phyloP scores from a whole-genome alignment of 2,888 invertebrate genomes.

The Nowickia ferox region DNA sequence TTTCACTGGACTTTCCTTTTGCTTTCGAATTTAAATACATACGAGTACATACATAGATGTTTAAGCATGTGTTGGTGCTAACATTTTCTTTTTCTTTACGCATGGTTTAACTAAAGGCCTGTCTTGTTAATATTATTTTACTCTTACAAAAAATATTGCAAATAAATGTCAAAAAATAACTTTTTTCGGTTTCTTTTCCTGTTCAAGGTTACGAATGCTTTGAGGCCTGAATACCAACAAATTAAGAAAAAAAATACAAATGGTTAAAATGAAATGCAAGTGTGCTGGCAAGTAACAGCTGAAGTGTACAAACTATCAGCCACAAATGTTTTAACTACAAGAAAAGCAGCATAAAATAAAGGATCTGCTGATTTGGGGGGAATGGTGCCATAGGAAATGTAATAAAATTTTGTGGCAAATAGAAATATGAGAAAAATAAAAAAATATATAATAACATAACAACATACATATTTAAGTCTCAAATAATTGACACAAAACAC shows the following conservation, averaged over 20 bases:
- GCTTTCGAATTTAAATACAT: not conserved
- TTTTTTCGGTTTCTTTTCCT: not conserved
- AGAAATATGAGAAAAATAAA: not conserved
- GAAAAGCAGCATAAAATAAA: constrained; percentile 14
- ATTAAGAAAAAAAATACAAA: not conserved
- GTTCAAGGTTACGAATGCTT: not conserved
- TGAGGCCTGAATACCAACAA: not conserved
- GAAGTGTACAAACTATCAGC: not conserved
- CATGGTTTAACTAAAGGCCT: constrained; percentile 28
- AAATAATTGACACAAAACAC: constrained; percentile 45
- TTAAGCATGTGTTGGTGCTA: not conserved
- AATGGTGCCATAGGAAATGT: constrained; percentile 20
- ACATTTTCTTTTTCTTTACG: constrained; percentile 23
- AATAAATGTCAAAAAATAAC: constrained; percentile 47
- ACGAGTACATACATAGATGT: too few relatives aligned
- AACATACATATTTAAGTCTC: constrained; percentile 11
- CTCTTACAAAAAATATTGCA: constrained; percentile 15
- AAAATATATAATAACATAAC: constrained; percentile 11
- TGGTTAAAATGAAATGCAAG: constrained; percentile 2
- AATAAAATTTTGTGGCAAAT: constrained; percentile 12
- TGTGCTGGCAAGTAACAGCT: not conserved
- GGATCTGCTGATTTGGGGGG: not conserved
- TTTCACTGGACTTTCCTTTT: not conserved
- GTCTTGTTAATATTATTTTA: constrained; percentile 36
- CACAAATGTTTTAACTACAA: not conserved